These are phyloP conservation scores for Argyresthia albistria DNA, from an alignment of 2,888 invertebrate genomes.

Conservation along the genomic window DNA sequence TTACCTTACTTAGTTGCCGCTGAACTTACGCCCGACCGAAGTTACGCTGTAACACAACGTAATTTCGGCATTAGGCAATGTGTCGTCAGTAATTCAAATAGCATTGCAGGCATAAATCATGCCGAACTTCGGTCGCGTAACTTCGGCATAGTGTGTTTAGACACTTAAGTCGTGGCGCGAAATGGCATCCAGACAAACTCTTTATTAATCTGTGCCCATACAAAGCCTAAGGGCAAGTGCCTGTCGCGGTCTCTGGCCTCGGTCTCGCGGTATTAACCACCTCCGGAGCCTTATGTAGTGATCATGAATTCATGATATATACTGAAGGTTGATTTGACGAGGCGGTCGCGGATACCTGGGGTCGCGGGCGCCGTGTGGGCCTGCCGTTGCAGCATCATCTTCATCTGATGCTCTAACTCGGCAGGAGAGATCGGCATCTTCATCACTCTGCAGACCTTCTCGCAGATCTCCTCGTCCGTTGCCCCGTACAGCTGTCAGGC, in stretches of 20 bases:
- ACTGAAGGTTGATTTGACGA: not conserved
- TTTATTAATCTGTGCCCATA: not conserved
- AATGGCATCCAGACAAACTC: no score
- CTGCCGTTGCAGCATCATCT: conserved; percentile 42
- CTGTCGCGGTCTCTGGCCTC: not conserved
- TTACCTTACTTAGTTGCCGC: no score
- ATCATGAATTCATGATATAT: not conserved
- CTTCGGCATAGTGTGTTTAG: no score
- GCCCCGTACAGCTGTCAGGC: conserved; percentile 29
- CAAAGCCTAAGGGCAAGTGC: not conserved
- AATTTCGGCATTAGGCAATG: no score
- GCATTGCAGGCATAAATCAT: no score
- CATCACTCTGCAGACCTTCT: conserved; percentile 64
- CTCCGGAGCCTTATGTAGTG: no score
- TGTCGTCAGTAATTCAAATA: no score
- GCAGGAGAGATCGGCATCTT: conserved; percentile 74
- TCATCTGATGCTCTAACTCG: conserved; percentile 69
- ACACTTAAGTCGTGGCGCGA: no score
- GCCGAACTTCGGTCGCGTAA: no score
- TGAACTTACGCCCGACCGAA: no score
- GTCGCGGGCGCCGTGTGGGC: conserved; percentile 71
- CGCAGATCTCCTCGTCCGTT: conserved; percentile 49
- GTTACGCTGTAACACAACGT: no score
- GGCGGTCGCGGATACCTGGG: conserved; percentile 75
- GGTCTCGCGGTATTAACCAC: not conserved